Percentiles rank a stretch among this genome's conserved stretches.
Conservation (phyloP, 2,113 vertebrate species). For the Rhynchopsitta pachyrhyncha region DNA sequence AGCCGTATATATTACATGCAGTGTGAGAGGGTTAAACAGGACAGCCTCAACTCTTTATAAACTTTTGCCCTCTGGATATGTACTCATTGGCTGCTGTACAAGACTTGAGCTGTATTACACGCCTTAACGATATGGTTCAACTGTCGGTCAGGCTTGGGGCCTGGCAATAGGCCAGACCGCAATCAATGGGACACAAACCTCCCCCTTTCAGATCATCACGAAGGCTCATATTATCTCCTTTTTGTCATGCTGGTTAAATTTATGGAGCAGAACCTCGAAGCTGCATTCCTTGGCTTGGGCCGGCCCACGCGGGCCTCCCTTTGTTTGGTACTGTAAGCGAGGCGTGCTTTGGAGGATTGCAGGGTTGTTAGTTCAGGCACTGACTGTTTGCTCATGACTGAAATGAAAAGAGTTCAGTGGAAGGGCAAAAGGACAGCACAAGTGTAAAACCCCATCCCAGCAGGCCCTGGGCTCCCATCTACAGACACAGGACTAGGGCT, state of each 20-base stretch:
- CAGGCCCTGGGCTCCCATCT: conserved; percentile 72
- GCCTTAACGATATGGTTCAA: conserved; percentile 98
- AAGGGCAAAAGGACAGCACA: conserved; percentile 86
- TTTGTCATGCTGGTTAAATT: conserved; percentile 81
- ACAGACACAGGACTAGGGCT: background rate
- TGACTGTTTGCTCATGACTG: conserved; percentile 81
- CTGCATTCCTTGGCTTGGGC: conserved; percentile 78
- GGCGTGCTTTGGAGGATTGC: conserved; percentile 76
- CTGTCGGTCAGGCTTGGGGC: conserved; percentile 94
- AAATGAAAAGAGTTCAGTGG: conserved; percentile 84
- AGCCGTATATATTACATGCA: conserved; percentile 77
- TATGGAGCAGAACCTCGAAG: conserved; percentile 82
- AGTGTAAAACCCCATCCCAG: conserved; percentile 81
- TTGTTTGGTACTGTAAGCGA: conserved; percentile 84
- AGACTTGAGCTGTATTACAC: conserved; percentile 86
- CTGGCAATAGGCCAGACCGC: conserved; percentile 93
- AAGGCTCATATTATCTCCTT: conserved; percentile 81
- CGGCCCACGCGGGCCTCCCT: conserved; percentile 83
- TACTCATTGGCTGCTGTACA: conserved; percentile 85
- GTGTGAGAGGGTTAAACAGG: conserved; percentile 85
- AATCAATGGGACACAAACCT: conserved; percentile 92
- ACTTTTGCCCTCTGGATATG: conserved; percentile 89
- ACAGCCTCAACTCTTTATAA: conserved; percentile 81
- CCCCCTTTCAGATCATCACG: conserved; percentile 83
- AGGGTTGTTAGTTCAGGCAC: conserved; percentile 80